Evolutionary conservation across 2,888 invertebrate genomes (phyloP).

Genomic region (Acleris sparsana): DNA sequence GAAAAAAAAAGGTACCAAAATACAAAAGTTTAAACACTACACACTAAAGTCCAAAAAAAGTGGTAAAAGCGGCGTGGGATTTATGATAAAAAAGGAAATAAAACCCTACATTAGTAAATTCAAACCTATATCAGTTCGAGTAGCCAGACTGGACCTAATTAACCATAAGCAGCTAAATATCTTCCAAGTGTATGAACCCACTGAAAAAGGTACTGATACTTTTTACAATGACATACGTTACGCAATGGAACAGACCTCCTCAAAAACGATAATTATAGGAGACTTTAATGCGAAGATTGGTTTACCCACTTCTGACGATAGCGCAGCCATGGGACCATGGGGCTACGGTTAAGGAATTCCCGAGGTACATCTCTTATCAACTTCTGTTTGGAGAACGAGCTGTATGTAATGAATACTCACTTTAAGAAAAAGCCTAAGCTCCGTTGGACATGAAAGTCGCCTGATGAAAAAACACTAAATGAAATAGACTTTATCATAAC

Average conservation of each 20-base stretch:
- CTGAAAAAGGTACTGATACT: background rate
- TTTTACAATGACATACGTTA: background rate
- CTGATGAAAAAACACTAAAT: too few relatives aligned
- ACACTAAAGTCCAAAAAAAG: too few relatives aligned
- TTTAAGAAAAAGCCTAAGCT: background rate
- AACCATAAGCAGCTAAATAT: background rate
- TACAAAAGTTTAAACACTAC: too few relatives aligned
- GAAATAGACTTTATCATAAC: too few relatives aligned
- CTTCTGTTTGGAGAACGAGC: background rate
- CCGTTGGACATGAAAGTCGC: too few relatives aligned
- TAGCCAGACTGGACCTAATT: background rate
- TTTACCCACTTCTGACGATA: background rate
- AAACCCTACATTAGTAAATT: background rate
- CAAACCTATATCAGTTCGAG: background rate
- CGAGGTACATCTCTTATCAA: background rate
- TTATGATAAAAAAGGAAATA: too few relatives aligned
- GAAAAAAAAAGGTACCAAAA: too few relatives aligned
- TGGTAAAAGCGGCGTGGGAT: too few relatives aligned
- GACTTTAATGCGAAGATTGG: background rate
- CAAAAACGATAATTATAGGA: background rate
- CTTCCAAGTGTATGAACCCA: background rate
- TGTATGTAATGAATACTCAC: background rate
- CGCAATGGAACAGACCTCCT: background rate
- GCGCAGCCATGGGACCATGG: background rate
- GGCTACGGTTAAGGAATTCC: background rate